Conservation (phyloP, 2,888 invertebrate genomes). For the Sarcophaga variegata region DNA sequence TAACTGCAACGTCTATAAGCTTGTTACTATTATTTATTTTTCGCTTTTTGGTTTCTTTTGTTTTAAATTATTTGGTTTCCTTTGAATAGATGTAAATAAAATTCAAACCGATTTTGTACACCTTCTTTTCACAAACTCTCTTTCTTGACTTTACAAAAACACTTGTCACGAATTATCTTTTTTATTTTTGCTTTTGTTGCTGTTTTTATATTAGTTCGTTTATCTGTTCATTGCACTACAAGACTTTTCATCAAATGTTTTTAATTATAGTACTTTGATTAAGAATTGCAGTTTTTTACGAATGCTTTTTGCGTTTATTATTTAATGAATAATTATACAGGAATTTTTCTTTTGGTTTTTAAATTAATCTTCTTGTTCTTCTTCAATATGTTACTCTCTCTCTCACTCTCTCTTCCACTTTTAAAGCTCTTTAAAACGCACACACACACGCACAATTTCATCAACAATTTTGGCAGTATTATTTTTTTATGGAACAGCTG, state of each 20-base stretch:
- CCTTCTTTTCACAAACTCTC: not conserved
- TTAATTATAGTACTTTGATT: slow-evolving; percentile 46
- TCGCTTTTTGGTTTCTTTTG: not conserved
- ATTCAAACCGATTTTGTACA: too few species aligned
- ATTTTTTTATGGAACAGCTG: slow-evolving; percentile 63
- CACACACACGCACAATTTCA: slow-evolving; percentile 29
- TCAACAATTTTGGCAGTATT: slow-evolving; percentile 48
- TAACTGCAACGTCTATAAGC: slow-evolving; percentile 36
- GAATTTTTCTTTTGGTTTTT: slow-evolving; percentile 43
- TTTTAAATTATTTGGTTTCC: not conserved
- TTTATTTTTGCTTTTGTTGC: slow-evolving; percentile 1
- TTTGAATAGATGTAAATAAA: too few species aligned
- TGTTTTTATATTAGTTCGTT: not conserved
- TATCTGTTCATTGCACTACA: slow-evolving; percentile 23
- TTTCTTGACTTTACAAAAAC: slow-evolving; percentile 11
- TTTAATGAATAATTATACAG: slow-evolving; percentile 54
- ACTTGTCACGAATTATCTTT: slow-evolving; percentile 25
- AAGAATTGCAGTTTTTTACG: slow-evolving; percentile 40
- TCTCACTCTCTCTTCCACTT: not conserved
- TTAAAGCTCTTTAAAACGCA: slow-evolving; percentile 6
- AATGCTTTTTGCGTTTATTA: slow-evolving; percentile 19
- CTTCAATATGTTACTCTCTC: not conserved
- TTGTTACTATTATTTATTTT: not conserved
- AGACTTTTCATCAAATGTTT: slow-evolving; percentile 56
- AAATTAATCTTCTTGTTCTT: slow-evolving; percentile 9